These are phyloP conservation scores for Steinernema khuongi DNA, from an alignment of 1,140 invertebrate species.

Conservation along the genomic window DNA sequence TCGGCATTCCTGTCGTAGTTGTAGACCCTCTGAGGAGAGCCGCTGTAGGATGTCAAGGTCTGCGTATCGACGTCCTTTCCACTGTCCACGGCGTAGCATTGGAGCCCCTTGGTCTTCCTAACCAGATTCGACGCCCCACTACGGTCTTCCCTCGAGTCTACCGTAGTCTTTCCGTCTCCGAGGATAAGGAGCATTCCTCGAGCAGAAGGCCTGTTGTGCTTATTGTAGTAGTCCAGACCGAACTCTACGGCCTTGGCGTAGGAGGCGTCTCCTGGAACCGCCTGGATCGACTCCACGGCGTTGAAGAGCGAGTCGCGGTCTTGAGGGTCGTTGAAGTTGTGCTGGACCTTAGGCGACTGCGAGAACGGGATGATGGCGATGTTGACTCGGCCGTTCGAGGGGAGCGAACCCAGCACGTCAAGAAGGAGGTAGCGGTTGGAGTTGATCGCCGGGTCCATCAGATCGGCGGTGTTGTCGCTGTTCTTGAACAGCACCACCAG, in stretches of 20 bases:
- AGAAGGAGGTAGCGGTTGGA: constrained; percentile 50
- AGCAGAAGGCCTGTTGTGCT: constrained; percentile 30
- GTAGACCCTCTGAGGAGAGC: constrained; percentile 35
- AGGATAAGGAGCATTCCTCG: constrained; percentile 42
- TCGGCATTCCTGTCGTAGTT: constrained; percentile 50
- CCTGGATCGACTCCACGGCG: constrained; percentile 36
- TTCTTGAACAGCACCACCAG: constrained; percentile 44
- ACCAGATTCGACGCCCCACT: constrained; percentile 32
- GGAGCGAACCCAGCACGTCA: constrained; percentile 46
- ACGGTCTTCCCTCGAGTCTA: constrained; percentile 31
- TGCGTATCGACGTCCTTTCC: constrained; percentile 40
- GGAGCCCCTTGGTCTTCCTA: constrained; percentile 28
- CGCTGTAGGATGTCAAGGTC: constrained; percentile 42
- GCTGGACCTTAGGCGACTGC: constrained; percentile 32
- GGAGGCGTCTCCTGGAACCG: constrained; percentile 29
- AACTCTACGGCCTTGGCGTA: constrained; percentile 41
- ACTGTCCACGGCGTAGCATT: constrained; percentile 43
- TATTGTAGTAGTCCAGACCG: constrained; percentile 44
- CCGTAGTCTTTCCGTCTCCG: constrained; percentile 40
- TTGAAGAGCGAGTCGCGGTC: constrained; percentile 36
- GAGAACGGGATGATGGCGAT: constrained; percentile 42
- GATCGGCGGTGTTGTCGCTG: constrained; percentile 29
- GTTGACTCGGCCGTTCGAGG: constrained; percentile 33
- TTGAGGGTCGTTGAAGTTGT: constrained; percentile 40
- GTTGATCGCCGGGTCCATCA: constrained; percentile 40